Evolutionary conservation across 30 jellyfish, hydroid and myxozoan species (phyloP).

Genomic region (Nemopilema nomurai): DNA sequence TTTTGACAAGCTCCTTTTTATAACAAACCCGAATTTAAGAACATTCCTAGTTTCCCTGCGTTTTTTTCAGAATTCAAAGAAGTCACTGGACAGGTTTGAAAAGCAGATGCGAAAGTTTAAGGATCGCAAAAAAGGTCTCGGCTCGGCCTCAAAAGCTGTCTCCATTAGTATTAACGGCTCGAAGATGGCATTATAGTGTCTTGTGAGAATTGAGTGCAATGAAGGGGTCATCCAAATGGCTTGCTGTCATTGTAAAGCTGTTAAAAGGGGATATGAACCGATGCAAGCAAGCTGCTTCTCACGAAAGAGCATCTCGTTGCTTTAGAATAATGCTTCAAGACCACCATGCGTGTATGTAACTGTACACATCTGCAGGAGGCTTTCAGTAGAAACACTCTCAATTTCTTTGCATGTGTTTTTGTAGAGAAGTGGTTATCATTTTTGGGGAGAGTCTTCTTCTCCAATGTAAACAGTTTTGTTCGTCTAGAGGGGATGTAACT

Average conservation of each 20-base stretch:
- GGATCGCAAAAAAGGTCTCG: conserved; percentile 52
- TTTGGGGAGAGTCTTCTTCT: too few relatives aligned
- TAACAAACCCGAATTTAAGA: too few relatives aligned
- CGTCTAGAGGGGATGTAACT: too few relatives aligned
- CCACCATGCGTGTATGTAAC: not conserved
- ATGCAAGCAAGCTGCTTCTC: too few relatives aligned
- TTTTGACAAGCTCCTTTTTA: too few relatives aligned
- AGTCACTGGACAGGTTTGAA: conserved; percentile 70
- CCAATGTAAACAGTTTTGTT: too few relatives aligned
- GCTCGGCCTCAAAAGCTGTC: conserved; percentile 81
- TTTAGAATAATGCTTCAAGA: not conserved
- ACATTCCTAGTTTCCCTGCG: not conserved
- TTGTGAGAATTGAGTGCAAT: not conserved
- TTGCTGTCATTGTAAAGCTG: too few relatives aligned
- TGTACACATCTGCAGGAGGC: not conserved
- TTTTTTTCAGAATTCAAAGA: conserved; percentile 69
- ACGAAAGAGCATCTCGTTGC: too few relatives aligned
- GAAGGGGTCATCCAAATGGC: not conserved
- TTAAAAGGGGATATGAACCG: too few relatives aligned
- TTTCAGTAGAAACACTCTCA: not conserved
- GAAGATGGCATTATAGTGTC: conserved; percentile 63
- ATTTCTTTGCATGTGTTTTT: not conserved
- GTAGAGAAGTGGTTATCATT: too few relatives aligned
- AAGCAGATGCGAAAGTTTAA: conserved; percentile 82
- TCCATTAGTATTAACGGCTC: conserved; percentile 90